phyloP scores from a whole-genome alignment of 1,140 invertebrate species.

The Nasonia vitripennis region DNA sequence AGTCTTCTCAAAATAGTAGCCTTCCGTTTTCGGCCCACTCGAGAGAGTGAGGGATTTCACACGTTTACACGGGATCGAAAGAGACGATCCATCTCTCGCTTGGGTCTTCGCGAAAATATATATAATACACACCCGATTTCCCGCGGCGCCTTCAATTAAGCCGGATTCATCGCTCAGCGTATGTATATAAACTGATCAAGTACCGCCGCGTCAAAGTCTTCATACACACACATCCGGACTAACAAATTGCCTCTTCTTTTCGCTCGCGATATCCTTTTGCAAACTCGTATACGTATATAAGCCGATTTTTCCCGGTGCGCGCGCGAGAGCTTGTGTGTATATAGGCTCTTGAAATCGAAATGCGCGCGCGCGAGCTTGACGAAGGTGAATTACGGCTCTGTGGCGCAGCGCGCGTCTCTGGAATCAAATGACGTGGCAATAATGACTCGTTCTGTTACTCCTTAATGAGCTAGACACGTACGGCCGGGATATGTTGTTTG shows the following conservation, averaged over 20 bases:
- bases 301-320: neutral
- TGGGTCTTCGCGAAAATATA: neutral
- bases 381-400: slow-evolving; percentile 10
- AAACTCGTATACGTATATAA: neutral
- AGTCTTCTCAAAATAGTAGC: slow-evolving; percentile 30
- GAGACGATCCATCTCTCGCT: neutral
- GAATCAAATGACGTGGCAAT: slow-evolving; percentile 41
- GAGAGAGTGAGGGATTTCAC: too few species aligned
- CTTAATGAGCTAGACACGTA: slow-evolving; percentile 39
- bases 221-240: slow-evolving; percentile 19
- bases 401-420: neutral
- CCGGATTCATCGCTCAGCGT: neutral
- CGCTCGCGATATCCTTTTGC: slow-evolving; percentile 7
- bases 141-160: slow-evolving; percentile 22
- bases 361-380: neutral
- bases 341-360: slow-evolving; percentile 8
- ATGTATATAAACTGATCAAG: slow-evolving; percentile 11
- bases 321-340: too few species aligned
- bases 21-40: too few species aligned
- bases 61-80: too few species aligned
- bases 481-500: slow-evolving; percentile 35
- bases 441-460: slow-evolving; percentile 43
- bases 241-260: slow-evolving; percentile 33
- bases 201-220: slow-evolving; percentile 26
- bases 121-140: neutral